Evolutionary conservation across 2,888 invertebrate genomes (phyloP).

Genomic region (Malthinus seriepunctatus): DNA sequence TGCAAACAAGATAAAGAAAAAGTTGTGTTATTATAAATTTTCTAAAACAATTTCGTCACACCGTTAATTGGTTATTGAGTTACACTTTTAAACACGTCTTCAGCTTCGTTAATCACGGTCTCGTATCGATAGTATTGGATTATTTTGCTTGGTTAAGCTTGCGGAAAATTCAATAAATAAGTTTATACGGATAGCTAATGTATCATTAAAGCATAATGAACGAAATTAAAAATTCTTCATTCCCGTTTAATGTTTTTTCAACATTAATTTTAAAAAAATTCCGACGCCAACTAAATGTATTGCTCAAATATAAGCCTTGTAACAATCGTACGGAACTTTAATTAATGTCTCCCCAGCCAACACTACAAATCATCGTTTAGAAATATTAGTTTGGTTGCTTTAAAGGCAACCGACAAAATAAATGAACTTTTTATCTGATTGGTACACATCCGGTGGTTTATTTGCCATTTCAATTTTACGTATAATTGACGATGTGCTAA

Average conservation of each 20-base stretch:
- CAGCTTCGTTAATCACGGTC: slow-evolving; percentile 34
- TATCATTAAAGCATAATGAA: too few relatives aligned
- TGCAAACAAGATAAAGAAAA: slow-evolving; percentile 1
- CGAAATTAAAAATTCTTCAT: too few relatives aligned
- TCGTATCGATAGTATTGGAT: slow-evolving; percentile 30
- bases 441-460: slow-evolving; percentile 1
- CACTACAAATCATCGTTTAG: slow-evolving; percentile 15
- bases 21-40: slow-evolving; percentile 14
- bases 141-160: slow-evolving; percentile 28
- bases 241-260: too few relatives aligned
- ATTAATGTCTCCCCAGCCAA: slow-evolving; percentile 12
- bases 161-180: slow-evolving; percentile 20
- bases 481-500: neutral
- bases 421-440: slow-evolving; percentile 16
- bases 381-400: slow-evolving; percentile 8
- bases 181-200: too few relatives aligned
- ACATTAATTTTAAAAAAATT: too few relatives aligned
- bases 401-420: slow-evolving; percentile 12
- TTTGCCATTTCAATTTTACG: slow-evolving; percentile 6
- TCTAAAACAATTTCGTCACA: slow-evolving; percentile 20
- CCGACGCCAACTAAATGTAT: too few relatives aligned
- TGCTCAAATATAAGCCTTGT: neutral
- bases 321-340: slow-evolving; percentile 7
- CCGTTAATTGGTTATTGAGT: slow-evolving; percentile 32
- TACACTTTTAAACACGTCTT: slow-evolving; percentile 29